Base-by-base conservation (phyloP, 2,113 vertebrate genomes). In the Labeo catla region DNA sequence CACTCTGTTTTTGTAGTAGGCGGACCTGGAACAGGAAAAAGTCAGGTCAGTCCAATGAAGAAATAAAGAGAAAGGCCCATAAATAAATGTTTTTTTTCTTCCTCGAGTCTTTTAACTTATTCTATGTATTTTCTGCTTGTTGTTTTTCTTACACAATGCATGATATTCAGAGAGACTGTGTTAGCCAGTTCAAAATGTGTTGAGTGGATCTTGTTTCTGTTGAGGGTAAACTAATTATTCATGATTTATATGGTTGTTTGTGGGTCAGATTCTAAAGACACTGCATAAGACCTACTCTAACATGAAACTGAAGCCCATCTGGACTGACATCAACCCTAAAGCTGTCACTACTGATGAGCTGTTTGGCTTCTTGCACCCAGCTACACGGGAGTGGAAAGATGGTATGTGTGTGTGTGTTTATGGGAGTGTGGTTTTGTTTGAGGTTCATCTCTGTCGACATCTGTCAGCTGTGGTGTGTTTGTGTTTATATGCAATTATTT, bases 21-120 rank as follows among this genome's bases (percentile, higher is more conserved):
- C n/a, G 96, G 95, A 86, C 92, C 93, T 85, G 93, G 94, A 85
- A 94, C 93, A 39, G 93, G 93, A 74, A 96, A 96, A 90, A 96
- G 92, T 87, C 93, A 95, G 94, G 95, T 95, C 28, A 34, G 65
- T 43, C 9, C 45, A 70, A 19, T 79, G 2, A 21, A 68, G 11
- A 78, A 43, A 79, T 7, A 65, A 10, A 49, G 47, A 49, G 12
- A 34, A 36, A 19, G 1, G 28, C n/a, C 11, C 63, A 39, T 13
- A 70, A 15, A 39, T 15, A 8, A 2, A 68, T 12, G 13, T 68
- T 68, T 68, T 13, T 28, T 45, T 45, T 45, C 4, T 45, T 45
- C n/a, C 9, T 72, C 47, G 72, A 74, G 72, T n/a, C 2, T 23
- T 49, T n/a, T 49, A n/a, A 74, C 10, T n/a, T n/a, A 2, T 61